A percentile compares a stretch with the other conserved stretches of the same genome.
Conservation (phyloP, 2,113 vertebrate genomes). For the Cynopterus brachyotis region DNA sequence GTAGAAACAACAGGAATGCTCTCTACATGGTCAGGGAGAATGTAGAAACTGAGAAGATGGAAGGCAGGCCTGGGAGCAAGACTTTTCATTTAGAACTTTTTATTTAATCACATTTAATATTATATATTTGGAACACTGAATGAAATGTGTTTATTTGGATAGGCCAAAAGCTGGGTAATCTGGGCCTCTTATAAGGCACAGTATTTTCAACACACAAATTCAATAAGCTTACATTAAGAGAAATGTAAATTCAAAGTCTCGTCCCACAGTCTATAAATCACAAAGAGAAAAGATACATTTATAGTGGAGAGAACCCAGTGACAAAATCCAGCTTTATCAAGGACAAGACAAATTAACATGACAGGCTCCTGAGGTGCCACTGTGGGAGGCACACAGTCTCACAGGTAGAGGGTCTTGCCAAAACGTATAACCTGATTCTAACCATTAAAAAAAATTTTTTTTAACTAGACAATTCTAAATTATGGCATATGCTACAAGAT, state of each 20-base stretch:
- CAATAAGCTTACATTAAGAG: not conserved
- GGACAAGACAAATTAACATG: not conserved
- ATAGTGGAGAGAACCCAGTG: not conserved
- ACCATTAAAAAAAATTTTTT: not conserved
- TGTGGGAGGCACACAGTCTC: not conserved
- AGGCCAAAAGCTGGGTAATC: not conserved
- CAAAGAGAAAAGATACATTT: not conserved
- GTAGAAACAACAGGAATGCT: not conserved
- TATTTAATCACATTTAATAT: not conserved
- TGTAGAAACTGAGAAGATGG: not conserved
- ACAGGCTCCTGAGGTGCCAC: accelerated
- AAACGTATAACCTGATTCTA: not conserved
- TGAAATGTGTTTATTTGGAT: not conserved
- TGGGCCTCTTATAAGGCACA: not conserved
- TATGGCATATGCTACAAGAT: not conserved
- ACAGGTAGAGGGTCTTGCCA: not conserved
- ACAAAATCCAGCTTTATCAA: not conserved
- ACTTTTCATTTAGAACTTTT: not conserved
- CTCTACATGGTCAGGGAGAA: accelerated
- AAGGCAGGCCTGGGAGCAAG: not conserved
- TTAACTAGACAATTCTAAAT: not conserved
- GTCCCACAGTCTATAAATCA: not conserved
- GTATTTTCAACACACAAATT: not conserved
- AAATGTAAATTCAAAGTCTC: not conserved
- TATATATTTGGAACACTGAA: not conserved